These are phyloP conservation scores for Pangasius sanitwongsei DNA, from an alignment of 2,797 vertebrate species.

Conservation along the genomic window DNA sequence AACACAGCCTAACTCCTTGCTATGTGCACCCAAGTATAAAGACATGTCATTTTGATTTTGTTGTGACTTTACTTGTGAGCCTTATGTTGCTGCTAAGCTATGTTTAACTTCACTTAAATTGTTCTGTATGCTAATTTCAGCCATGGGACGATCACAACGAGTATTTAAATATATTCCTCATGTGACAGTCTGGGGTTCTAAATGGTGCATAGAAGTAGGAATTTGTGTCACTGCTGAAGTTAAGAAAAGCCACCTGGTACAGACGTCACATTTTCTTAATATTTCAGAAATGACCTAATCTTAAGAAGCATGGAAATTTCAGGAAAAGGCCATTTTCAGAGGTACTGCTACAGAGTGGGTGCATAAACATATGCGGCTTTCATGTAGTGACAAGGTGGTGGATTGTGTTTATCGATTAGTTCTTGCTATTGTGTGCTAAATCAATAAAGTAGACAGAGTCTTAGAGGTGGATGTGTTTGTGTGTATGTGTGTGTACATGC, in stretches of 20 bases:
- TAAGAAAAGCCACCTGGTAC: constrained; percentile 1
- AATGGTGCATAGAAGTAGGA: background rate
- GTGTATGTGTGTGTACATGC: background rate
- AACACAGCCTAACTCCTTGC: background rate
- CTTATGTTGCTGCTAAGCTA: constrained; percentile 8
- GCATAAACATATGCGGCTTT: background rate
- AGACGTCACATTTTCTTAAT: background rate
- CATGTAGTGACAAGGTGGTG: background rate
- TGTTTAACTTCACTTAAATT: constrained; percentile 18
- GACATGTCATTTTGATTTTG: constrained; percentile 14
- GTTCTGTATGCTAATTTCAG: constrained; percentile 12
- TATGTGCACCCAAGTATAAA: background rate
- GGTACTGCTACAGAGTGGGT: background rate
- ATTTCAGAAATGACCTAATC: background rate
- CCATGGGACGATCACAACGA: background rate
- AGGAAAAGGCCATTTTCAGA: background rate
- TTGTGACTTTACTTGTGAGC: constrained; percentile 17
- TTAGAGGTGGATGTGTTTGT: background rate
- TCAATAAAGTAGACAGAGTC: constrained; percentile 29
- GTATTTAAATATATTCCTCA: constrained; percentile 4
- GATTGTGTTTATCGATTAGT: constrained; percentile 13
- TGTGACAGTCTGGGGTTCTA: constrained; percentile 1
- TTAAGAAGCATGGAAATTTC: background rate
- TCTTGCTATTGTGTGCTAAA: constrained; percentile 21
- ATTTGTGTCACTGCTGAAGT: background rate